phyloP scores from a whole-genome alignment of 2,888 invertebrate genomes.

The Ochropleura leucogaster region DNA sequence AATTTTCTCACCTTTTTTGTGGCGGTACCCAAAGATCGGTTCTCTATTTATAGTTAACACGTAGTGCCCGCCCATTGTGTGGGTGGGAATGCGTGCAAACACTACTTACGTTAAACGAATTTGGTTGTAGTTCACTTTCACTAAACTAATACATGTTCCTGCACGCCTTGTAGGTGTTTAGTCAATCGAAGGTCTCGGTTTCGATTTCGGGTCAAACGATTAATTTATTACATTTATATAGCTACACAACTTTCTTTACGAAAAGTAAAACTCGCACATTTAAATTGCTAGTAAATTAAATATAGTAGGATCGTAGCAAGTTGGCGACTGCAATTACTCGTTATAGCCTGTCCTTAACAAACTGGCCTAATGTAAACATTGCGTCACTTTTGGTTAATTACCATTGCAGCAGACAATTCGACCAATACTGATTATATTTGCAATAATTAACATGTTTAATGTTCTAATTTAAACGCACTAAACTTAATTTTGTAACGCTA shows the following conservation, averaged over 20 bases:
- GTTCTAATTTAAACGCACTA: conserved; percentile 19
- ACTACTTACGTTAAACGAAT: conserved; percentile 66
- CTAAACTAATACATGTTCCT: conserved; percentile 63
- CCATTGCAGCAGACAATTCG: conserved; percentile 52
- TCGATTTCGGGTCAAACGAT: conserved; percentile 63
- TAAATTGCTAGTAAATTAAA: conserved; percentile 7
- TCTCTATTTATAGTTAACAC: conserved; percentile 53
- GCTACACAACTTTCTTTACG: conserved; percentile 59
- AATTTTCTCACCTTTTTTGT: conserved; percentile 39
- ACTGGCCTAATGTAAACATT: conserved; percentile 49
- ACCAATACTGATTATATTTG: conserved; percentile 61
- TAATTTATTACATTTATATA: conserved; percentile 52
- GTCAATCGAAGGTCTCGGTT: conserved; percentile 58
- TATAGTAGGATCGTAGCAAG: conserved; percentile 19
- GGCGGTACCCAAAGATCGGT: conserved; percentile 21
- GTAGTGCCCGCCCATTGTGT: conserved; percentile 47
- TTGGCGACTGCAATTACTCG: conserved; percentile 26
- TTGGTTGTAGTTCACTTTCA: conserved; percentile 71
- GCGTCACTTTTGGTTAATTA: conserved; percentile 47
- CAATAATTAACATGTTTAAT: conserved; percentile 55
- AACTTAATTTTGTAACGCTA: conserved; percentile 25
- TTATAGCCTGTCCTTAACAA: conserved; percentile 32
- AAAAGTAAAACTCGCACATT: conserved; percentile 37
- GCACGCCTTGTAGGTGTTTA: conserved; percentile 56
- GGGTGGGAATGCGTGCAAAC: conserved; percentile 56